A percentile compares a stretch with the other conserved stretches of the same genome.
These are phyloP conservation scores for Rhinolophus sinicus DNA, from an alignment of 2,113 vertebrate genomes.

Conservation along the genomic window DNA sequence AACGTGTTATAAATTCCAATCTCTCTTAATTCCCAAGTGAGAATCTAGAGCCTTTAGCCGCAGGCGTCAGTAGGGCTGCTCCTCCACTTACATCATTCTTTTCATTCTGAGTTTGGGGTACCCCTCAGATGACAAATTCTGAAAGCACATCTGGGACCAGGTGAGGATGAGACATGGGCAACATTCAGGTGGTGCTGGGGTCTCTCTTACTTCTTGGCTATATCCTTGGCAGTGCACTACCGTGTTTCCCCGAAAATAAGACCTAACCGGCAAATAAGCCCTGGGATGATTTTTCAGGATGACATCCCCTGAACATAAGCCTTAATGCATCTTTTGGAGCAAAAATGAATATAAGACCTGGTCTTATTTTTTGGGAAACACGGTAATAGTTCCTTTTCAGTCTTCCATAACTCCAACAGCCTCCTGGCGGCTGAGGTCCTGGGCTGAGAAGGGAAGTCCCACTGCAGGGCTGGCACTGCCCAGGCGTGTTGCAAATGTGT, in stretches of 20 bases:
- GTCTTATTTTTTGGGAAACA: no score
- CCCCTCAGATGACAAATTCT: no score
- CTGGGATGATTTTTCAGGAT: no score
- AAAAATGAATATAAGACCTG: no score
- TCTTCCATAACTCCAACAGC: accelerated
- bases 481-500: not conserved
- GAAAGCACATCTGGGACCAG: accelerated
- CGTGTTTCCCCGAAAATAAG: no score
- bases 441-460: accelerated
- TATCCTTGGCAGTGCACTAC: accelerated
- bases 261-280: no score
- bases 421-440: accelerated
- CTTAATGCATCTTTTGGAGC: no score
- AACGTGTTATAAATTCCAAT: not conserved
- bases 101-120: not conserved
- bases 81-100: no score
- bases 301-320: no score
- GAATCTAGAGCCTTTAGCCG: not conserved
- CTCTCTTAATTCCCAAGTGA: not conserved
- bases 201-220: not conserved
- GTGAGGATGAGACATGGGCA: accelerated
- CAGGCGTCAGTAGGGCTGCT: not conserved
- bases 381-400: not conserved
- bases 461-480: accelerated
- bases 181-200: accelerated